phyloP scores from a whole-genome alignment of 2,113 vertebrate species.

The Oreochromis aureus region DNA sequence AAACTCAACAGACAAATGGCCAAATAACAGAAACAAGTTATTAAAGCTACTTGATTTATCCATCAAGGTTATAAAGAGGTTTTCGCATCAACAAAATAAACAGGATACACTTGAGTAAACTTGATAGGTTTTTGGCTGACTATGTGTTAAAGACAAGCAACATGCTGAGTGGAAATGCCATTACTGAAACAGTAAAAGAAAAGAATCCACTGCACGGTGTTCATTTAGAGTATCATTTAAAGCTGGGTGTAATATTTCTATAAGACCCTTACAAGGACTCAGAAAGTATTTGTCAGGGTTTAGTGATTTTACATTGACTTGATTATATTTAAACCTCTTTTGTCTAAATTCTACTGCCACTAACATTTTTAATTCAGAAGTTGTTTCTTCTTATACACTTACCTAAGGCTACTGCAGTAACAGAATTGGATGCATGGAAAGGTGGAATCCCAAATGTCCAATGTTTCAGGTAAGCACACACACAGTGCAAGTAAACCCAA shows the following conservation, averaged over 20 bases:
- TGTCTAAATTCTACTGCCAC: neutral
- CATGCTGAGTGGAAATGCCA: neutral
- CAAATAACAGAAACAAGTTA: neutral
- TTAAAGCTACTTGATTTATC: constrained; percentile 1
- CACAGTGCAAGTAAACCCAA: neutral
- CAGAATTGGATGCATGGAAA: neutral
- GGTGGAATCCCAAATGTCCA: neutral
- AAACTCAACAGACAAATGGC: neutral
- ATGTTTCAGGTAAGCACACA: neutral
- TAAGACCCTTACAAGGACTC: constrained; percentile 23
- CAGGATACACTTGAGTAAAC: neutral
- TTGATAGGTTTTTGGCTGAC: neutral
- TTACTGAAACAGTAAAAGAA: neutral
- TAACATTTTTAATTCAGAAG: neutral
- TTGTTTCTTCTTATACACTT: neutral
- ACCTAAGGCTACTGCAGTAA: neutral
- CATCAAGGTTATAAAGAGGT: neutral
- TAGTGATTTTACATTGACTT: neutral
- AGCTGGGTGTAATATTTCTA: neutral
- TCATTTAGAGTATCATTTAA: neutral
- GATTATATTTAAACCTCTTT: neutral
- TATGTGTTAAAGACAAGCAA: neutral
- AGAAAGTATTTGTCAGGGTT: constrained; percentile 19
- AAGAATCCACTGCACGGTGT: neutral
- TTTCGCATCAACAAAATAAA: neutral